Conservation (phyloP, 92 coral and sea anemone species). For the Phymanthus crucifer region DNA sequence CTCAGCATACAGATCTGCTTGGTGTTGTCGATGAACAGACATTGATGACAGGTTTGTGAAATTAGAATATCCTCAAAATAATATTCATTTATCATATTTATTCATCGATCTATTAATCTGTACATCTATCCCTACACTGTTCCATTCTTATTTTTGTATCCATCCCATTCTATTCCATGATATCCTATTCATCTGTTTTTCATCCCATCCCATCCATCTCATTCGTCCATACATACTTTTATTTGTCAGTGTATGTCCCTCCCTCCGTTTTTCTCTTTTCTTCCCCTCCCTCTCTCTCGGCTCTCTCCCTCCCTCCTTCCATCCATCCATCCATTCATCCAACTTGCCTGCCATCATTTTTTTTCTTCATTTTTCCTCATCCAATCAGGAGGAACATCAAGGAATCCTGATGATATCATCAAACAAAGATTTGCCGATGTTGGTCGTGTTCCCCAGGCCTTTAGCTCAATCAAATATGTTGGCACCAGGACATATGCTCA, state of each 20-base stretch:
- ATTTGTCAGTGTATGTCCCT: no score
- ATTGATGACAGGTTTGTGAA: conserved; percentile 46
- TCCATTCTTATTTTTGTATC: no score
- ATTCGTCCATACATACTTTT: no score
- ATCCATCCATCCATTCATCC: no score
- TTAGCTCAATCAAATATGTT: conserved; percentile 88
- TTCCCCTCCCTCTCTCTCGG: no score
- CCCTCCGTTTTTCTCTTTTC: no score
- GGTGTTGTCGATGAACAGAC: conserved; percentile 66
- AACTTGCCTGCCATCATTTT: no score
- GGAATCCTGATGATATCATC: conserved; percentile 87
- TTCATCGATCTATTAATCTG: no score
- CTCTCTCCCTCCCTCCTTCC: background rate
- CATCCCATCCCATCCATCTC: no score
- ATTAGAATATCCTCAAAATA: background rate
- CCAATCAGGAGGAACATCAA: conserved; percentile 26
- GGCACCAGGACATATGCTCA: conserved; percentile 80
- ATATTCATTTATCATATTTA: background rate
- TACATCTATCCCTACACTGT: no score
- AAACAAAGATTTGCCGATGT: conserved; percentile 93
- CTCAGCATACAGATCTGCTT: conserved; percentile 86
- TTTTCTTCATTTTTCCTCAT: no score
- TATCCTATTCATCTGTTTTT: background rate
- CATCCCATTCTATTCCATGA: no score
- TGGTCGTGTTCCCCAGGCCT: conserved; percentile 89